Percentiles rank a stretch among this genome's conserved stretches.
Conservation (phyloP, 2,113 vertebrate species). For the Bothrops jararaca region DNA sequence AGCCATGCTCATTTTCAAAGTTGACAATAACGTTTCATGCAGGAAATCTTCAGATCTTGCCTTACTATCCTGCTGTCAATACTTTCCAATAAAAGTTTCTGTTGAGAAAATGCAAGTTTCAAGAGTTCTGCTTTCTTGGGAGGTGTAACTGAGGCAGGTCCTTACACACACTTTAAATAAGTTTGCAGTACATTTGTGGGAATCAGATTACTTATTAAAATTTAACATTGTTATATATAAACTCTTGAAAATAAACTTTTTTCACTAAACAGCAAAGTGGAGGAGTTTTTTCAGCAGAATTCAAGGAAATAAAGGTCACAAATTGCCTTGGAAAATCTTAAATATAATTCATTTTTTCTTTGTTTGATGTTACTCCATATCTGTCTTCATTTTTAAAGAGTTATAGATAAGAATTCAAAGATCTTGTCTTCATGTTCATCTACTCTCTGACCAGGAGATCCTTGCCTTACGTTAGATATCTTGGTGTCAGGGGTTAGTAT, state of each 20-base stretch:
- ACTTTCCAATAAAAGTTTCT: too few species aligned
- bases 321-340: background rate
- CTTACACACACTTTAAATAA: background rate
- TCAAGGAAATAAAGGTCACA: background rate
- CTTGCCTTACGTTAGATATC: background rate
- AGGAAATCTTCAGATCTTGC: too few species aligned
- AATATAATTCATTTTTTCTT: background rate
- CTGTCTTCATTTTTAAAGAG: background rate
- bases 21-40: too few species aligned
- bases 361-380: background rate
- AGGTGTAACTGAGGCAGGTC: too few species aligned
- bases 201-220: background rate
- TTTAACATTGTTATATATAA: background rate
- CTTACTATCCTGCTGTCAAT: too few species aligned
- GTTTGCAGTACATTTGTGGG: background rate
- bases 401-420: background rate
- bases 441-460: background rate
- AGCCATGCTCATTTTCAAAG: too few species aligned
- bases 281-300: background rate
- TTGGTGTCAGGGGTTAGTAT: background rate
- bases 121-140: too few species aligned
- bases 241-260: background rate
- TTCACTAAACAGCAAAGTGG: background rate
- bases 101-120: too few species aligned
- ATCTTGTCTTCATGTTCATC: background rate